Percentiles rank a stretch among this genome's conserved stretches.
Conservation (phyloP, 2,888 invertebrate genomes). For the Cantharis lateralis region DNA sequence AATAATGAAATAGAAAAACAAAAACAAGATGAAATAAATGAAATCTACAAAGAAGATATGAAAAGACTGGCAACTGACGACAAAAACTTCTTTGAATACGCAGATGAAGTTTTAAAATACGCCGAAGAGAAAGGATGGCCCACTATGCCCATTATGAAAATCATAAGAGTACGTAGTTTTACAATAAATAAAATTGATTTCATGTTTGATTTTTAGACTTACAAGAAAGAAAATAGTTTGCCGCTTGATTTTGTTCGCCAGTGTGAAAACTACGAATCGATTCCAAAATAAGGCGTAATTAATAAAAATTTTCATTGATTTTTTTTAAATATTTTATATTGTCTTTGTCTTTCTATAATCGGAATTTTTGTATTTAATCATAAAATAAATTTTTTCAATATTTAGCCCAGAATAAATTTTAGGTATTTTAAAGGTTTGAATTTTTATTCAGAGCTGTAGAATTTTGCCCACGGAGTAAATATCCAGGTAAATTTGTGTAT, state of each 20-base stretch:
- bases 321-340: not conserved
- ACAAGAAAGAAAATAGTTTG: slow-evolving; percentile 15
- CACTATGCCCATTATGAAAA: slow-evolving; percentile 55
- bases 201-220: slow-evolving; percentile 11
- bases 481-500: too few species aligned
- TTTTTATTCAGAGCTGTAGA: not conserved
- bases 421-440: not conserved
- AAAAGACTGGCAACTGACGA: slow-evolving; percentile 57
- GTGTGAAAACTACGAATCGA: not conserved
- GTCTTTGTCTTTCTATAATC: not conserved
- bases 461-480: too few species aligned
- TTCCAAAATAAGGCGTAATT: not conserved
- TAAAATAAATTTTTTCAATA: not conserved
- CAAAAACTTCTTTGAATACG: slow-evolving; percentile 60
- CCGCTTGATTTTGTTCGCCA: not conserved
- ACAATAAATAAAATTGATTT: not conserved
- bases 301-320: not conserved
- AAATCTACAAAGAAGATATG: not conserved
- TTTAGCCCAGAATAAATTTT: not conserved
- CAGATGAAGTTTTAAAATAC: slow-evolving; percentile 56
- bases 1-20: not conserved
- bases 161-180: slow-evolving; percentile 54
- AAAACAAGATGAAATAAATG: not conserved
- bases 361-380: not conserved
- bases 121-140: slow-evolving; percentile 55